Base-by-base conservation (phyloP, 2,797 vertebrate species). In the Apogon talboti region DNA sequence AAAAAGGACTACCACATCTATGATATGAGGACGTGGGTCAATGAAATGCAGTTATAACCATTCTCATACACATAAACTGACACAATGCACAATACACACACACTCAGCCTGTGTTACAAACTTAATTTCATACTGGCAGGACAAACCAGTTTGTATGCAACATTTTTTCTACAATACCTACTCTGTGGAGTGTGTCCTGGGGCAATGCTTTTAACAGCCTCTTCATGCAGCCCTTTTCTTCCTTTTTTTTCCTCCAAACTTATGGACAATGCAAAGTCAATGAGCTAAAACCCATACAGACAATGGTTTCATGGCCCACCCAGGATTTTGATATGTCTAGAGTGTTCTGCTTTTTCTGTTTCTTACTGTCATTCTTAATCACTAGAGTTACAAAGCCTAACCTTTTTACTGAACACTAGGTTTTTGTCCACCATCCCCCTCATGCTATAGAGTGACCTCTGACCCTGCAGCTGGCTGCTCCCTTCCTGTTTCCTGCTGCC, bases 401-500 rank as follows among this genome's bases (percentile, higher is more conserved):
- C 77, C 69, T 85, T 72, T 73, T 58, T 73, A 69, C 76, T 69
- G 54, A 79, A 83, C 84, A 88, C 76, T 82, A 76, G 64, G 4
- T 75, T 89, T 73, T 74, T 79, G 24, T 90, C 79, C 74, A 79
- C 79, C 82, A 79, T 81, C 82, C 88, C 85, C 70, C 83, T 85
- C 76, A 74, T 82, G 72, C 82, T 91, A 89, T 86, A 87, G 75
- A 66, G 54, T 79, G 86, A 92, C 92, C 93, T 93, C 81, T 91
- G 82, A 92, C 87, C 90, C 86, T 81, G 63, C 45, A 92, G 90
- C 87, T 93, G 90, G 84, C 90, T 92, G 87, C 89, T 91, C 89
- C 90, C 88, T 93, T 94, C 91, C 91, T 71, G 84, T 90, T 95
- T 95, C 91, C 91, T 93, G 91, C 90, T 91, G 90, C 86, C 76